Base-by-base conservation (phyloP, 2,888 invertebrate genomes). In the Latheticus oryzae region DNA sequence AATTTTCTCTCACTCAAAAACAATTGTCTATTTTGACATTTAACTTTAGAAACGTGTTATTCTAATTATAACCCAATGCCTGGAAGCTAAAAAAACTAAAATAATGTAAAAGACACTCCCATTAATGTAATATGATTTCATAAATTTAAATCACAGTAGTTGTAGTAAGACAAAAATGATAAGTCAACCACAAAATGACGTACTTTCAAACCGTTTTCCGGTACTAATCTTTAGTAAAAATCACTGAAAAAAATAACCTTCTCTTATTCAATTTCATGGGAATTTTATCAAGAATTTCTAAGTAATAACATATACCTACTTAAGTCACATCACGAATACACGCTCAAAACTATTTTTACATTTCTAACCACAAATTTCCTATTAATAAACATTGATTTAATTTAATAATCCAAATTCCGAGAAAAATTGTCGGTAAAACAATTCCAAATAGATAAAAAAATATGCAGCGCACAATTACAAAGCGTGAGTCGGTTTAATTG, bases 301-400 rank as follows among this genome's bases (percentile, higher is more conserved):
- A n/a, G n/a, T n/a, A n/a, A n/a, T n/a, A n/a, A n/a, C n/a, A n/a
- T 16, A 7, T 3, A 35, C 35, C 3, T 13, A 42, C 42, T 13
- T 5, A 1, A 26, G 26, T 26, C 26, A 8, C 17, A 45, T 30
- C 19, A 32, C 9, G 30, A 26, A 32, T 16, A 19, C 30, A 13
- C 8, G 23, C n/a, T 23, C 23, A 23, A 23, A 12, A 23, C 40
- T 40, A 40, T 40, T 40, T 40, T 40, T 30, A 30, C 32, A 17
- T 19, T 45, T 19, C 11, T 40, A 32, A 45, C 45, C 45, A 16
- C 45, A 45, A n/a, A 16, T 45, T 45, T 45, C 45, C 32, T 30
- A 42, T 42, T 42, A 26, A 42, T 42, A 24, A 42, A 42, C 42
- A 23, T n/a, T n/a, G n/a, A n/a, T n/a, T n/a, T 7, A 7, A 7